Conservation (phyloP, 1,140 invertebrate species). For the Nephila pilipes region DNA sequence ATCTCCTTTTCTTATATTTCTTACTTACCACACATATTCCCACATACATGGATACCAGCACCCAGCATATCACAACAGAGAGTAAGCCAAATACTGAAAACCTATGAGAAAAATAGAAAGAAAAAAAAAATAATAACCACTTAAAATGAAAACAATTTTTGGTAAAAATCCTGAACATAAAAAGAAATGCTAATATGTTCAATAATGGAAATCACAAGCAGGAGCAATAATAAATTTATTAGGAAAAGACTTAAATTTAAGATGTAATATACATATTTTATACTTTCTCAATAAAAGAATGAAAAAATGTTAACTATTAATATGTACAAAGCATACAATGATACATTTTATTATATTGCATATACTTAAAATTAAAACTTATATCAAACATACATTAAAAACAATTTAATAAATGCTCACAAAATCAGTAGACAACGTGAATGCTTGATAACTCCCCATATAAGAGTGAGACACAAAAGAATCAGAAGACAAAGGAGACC, state of each 20-base stretch:
- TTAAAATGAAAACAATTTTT: neutral
- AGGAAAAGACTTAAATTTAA: too few species aligned
- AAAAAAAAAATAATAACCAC: too few species aligned
- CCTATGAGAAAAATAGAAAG: constrained; percentile 82
- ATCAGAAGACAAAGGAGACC: constrained; percentile 88
- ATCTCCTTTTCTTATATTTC: neutral
- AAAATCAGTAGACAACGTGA: constrained; percentile 91
- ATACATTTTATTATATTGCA: too few species aligned
- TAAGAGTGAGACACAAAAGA: constrained; percentile 89
- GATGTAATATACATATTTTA: too few species aligned
- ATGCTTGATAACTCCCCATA: constrained; percentile 91
- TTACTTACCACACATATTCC: constrained; percentile 86
- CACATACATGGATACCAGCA: constrained; percentile 91
- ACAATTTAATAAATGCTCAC: constrained; percentile 82
- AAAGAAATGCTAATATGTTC: too few species aligned
- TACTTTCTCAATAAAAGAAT: too few species aligned
- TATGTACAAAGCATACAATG: too few species aligned
- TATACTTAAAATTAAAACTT: too few species aligned
- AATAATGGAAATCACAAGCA: too few species aligned
- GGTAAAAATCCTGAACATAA: too few species aligned
- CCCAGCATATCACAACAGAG: constrained; percentile 94
- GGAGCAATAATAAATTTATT: too few species aligned
- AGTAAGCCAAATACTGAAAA: constrained; percentile 92
- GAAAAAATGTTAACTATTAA: too few species aligned
- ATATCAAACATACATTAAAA: neutral